Conservation (phyloP, 2,797 vertebrate species). For the Centropyge bicolor region DNA sequence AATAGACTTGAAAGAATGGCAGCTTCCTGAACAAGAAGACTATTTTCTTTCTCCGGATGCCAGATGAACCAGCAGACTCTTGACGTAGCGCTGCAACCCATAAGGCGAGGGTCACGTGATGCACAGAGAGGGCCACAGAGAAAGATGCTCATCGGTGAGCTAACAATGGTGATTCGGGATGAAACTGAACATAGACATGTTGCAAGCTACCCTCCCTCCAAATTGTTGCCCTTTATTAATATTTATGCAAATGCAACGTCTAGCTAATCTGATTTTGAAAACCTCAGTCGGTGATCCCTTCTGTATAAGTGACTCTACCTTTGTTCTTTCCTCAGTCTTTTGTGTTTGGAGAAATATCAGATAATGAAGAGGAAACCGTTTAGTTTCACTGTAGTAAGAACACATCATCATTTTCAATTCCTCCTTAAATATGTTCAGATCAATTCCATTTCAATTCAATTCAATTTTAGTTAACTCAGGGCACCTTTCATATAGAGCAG, state of each 20-base stretch:
- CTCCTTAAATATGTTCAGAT: too few relatives aligned
- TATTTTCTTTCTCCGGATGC: conserved; percentile 14
- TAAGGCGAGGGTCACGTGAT: background rate
- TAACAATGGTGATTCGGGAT: background rate
- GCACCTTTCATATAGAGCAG: too few relatives aligned
- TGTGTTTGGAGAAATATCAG: background rate
- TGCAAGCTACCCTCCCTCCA: background rate
- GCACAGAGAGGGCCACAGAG: background rate
- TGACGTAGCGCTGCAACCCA: too few relatives aligned
- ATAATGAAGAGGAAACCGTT: background rate
- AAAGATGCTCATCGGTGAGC: background rate
- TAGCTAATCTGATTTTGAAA: background rate
- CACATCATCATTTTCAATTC: background rate
- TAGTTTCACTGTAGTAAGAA: background rate
- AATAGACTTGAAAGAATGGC: conserved; percentile 16
- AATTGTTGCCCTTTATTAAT: background rate
- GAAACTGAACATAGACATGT: background rate
- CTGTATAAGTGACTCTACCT: background rate
- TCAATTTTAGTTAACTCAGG: too few relatives aligned
- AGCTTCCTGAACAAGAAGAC: background rate
- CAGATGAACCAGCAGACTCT: background rate
- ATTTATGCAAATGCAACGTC: background rate
- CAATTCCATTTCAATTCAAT: too few relatives aligned
- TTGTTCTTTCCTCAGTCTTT: too few relatives aligned
- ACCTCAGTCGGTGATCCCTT: background rate